Evolutionary conservation across 2,888 invertebrate species (phyloP), one percentile per base, ranked within the genome.

Genomic region (Axea sp.): DNA sequence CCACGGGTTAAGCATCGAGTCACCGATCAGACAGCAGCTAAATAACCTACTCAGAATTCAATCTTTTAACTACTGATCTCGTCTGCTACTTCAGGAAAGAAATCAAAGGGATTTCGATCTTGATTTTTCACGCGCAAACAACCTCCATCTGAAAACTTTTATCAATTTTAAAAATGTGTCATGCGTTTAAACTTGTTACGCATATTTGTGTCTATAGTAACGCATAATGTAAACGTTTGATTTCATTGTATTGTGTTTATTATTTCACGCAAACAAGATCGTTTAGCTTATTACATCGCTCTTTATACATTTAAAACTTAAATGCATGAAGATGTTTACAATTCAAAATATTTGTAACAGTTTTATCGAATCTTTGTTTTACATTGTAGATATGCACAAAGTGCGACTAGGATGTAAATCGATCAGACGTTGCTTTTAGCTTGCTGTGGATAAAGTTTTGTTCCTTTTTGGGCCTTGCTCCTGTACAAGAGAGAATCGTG

Each of bases 401-500:
- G 81, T 81, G 80, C 80, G 80, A 83, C 82, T 82, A 83, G 82
- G 81, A 83, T 82, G 83, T 86, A 84, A 85, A 86, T 86, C 85
- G 86, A 85, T 86, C 85, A 85, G 82, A 81, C 82, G 80, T 83
- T 83, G 80, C 77, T 80, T 82, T 83, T 81, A 68, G 76, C 75
- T 75, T 35, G 71, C 68, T 43, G 71, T 73, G 77, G 80, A 80
- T 77, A 78, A 77, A 77, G 81, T 78, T 82, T 84, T 81, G 76
- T 83, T 83, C 80, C 73, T 80, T 81, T 82, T 81, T 81, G 78
- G 84, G 83, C 82, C 82, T 80, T 83, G 85, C 85, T 85, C 81
- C 84, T 57, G 85, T 84, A 82, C 83, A 84, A 84, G 83, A 84
- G 82, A 81, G 84, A 84, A 84, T 85, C 84, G 81, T 83, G 86